These are phyloP conservation scores for Petroica traversi DNA, from an alignment of 2,113 vertebrate species.

Conservation along the genomic window DNA sequence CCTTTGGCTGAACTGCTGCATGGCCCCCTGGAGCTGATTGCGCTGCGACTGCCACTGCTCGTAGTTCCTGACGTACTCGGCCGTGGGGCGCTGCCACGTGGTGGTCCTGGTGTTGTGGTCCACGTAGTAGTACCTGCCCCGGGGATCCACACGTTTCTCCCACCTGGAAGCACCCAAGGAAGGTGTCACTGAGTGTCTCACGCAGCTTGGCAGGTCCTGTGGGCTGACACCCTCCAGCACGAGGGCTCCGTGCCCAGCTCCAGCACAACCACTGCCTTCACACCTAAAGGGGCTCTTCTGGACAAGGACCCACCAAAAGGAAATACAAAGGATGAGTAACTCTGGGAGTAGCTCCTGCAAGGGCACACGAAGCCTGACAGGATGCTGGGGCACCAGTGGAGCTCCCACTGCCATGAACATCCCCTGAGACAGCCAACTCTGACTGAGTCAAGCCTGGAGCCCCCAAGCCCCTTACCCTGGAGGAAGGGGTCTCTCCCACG, in stretches of 20 bases:
- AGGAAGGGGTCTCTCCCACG: constrained; percentile 96
- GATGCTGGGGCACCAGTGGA: not conserved
- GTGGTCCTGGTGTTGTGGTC: constrained; percentile 99
- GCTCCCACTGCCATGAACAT: not conserved
- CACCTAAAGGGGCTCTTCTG: not conserved
- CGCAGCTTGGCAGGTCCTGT: accelerated
- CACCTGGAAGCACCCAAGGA: constrained; percentile 76
- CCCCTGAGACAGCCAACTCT: accelerated
- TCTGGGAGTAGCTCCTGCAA: not conserved
- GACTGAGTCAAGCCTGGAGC: not conserved
- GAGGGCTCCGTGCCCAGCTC: not conserved
- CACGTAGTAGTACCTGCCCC: constrained; percentile 94
- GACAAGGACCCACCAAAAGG: not conserved
- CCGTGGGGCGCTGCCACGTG: constrained; percentile 96
- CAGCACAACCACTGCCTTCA: not conserved
- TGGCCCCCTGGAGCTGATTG: constrained; percentile 94
- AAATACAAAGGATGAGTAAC: not conserved
- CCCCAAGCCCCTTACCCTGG: constrained; percentile 80
- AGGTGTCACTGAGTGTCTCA: not conserved
- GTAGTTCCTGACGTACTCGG: constrained; percentile 92
- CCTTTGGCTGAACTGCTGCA: constrained; percentile 98
- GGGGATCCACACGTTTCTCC: constrained; percentile 95
- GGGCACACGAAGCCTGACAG: not conserved
- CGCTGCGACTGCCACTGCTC: constrained; percentile 98
- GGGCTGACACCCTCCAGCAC: accelerated